phyloP scores from a whole-genome alignment of 2,888 invertebrate species.

The Macropis europaea region DNA sequence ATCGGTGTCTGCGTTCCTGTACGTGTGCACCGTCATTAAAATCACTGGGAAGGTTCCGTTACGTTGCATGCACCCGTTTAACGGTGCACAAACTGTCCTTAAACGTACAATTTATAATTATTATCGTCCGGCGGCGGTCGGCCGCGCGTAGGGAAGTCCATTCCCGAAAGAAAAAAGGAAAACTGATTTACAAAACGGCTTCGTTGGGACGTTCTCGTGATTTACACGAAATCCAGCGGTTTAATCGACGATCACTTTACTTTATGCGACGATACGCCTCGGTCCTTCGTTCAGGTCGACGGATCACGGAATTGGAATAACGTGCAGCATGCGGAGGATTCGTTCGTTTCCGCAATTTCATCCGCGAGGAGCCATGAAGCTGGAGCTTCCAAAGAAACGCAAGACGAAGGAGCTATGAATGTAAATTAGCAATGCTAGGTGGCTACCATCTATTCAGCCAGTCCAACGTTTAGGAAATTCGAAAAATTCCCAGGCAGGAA shows the following conservation, averaged over 20 bases:
- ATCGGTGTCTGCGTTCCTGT: too few relatives aligned
- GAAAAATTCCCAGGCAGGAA: too few relatives aligned
- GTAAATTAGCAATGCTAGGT: too few relatives aligned
- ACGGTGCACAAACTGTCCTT: constrained; percentile 39
- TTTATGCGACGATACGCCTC: too few relatives aligned
- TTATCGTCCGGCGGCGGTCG: neutral
- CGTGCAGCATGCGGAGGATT: neutral
- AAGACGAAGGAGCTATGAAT: too few relatives aligned
- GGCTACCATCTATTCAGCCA: too few relatives aligned
- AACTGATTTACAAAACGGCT: neutral
- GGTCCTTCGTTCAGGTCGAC: neutral
- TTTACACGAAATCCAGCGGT: neutral
- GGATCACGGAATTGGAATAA: neutral
- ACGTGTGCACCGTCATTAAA: constrained; percentile 35
- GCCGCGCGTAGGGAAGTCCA: constrained; percentile 1
- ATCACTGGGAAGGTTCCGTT: constrained; percentile 52
- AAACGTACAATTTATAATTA: constrained; percentile 34
- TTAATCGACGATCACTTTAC: neutral
- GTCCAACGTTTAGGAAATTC: too few relatives aligned
- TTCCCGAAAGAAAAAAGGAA: too few relatives aligned
- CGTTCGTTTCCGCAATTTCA: too few relatives aligned
- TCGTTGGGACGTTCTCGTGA: neutral
- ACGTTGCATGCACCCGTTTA: constrained; percentile 32
- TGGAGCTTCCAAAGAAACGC: too few relatives aligned
- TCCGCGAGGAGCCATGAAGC: too few relatives aligned